Base-by-base conservation (phyloP, 2,113 vertebrate species). In the Hippocampus comes region DNA sequence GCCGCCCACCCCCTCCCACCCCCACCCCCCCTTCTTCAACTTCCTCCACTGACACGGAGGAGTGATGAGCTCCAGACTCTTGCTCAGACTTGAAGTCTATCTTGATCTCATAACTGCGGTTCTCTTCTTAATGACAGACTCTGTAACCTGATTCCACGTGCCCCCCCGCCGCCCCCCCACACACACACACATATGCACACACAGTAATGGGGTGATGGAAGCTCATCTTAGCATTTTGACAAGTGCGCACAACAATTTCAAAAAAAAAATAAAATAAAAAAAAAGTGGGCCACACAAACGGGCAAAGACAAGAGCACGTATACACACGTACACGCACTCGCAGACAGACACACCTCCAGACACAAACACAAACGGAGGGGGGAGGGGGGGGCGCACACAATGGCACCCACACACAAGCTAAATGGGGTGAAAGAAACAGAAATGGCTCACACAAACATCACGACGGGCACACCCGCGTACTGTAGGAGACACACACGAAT, bases 1-100 rank as follows among this genome's bases (percentile, higher is more conserved):
- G 30, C 61, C 23, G 73, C 9, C 11, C 49, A 63, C 23, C 34
- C 34, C 61, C 23, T 71, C 9, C 11, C 49, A 63, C 23, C 34
- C 34, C 34, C 5, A 7, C 30, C 5, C 34, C 34, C 5, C 34
- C 5, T 38, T 67, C 25, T 14, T 38, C 55, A 55, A 42, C 70
- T 59, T 48, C 53, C 55, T 57, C 80, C 76, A 79, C 87, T 84
- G 82, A 79, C 78, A 69, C 5, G 23, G 82, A 71, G 79, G 74
- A 43, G 80, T 55, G 42, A 73, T 70, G 67, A 89, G 84, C 77
- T 87, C 7, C 15, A 85, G 83, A 87, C 82, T 91, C 89, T 73
- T 86, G 89, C 85, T 91, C 91, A 91, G 91, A 83, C 87, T 74
- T 88, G 92, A 92, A 93, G 90, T 81, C 83, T 84, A 87, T 90